Evolutionary conservation across 1,140 invertebrate genomes (phyloP).

Genomic region (Dinothrombium tinctorium): DNA sequence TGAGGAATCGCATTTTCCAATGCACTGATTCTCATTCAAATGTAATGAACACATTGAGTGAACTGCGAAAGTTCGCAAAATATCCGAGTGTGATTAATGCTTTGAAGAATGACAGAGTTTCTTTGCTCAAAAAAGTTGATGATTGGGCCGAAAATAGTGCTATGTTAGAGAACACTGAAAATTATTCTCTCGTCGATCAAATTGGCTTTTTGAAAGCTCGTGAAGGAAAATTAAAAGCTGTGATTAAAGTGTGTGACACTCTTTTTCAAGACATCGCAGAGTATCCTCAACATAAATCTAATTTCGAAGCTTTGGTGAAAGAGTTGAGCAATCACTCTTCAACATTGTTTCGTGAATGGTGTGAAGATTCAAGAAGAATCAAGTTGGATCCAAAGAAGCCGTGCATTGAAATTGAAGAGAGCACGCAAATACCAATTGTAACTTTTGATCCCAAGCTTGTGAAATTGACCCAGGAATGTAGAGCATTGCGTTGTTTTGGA

Average conservation of each 20-base stretch:
- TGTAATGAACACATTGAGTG: constrained; percentile 1
- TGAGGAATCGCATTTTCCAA: neutral
- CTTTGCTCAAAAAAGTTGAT: constrained; percentile 1
- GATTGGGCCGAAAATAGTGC: constrained; percentile 4
- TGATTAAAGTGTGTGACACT: constrained; percentile 6
- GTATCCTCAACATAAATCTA: neutral
- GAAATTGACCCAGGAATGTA: neutral
- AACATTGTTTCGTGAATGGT: constrained; percentile 4
- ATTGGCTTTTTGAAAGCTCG: constrained; percentile 3
- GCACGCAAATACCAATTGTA: constrained; percentile 7
- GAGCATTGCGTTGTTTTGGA: neutral
- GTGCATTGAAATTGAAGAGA: constrained; percentile 8
- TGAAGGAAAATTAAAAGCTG: constrained; percentile 4
- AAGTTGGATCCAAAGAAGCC: neutral
- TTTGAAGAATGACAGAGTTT: neutral
- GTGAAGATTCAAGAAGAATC: neutral
- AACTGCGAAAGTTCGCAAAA: neutral
- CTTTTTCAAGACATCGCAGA: neutral
- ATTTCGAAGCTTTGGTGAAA: neutral
- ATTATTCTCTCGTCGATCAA: neutral
- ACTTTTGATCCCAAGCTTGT: constrained; percentile 7
- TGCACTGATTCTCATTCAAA: neutral
- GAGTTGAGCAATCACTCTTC: constrained; percentile 2
- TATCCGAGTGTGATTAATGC: neutral
- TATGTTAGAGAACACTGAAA: neutral